A percentile compares a stretch with the other conserved stretches of the same genome.
Conservation (phyloP, 2,888 invertebrate species). For the Augiades crinisus region DNA sequence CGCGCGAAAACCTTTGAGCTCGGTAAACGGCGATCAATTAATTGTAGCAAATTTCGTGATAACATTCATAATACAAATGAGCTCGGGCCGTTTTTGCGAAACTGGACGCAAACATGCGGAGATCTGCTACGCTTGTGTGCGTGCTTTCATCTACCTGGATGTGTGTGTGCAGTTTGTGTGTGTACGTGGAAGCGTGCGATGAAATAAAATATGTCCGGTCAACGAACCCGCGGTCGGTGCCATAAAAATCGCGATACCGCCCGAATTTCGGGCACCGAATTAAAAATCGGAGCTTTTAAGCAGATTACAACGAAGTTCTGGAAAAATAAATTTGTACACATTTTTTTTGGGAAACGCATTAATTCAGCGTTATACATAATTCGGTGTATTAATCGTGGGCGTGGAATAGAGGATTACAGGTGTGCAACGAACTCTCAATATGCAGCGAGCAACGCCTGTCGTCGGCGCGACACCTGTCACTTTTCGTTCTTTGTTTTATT, state of each 20-base stretch:
- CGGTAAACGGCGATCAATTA: constrained; percentile 49
- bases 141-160: constrained; percentile 50
- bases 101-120: constrained; percentile 69
- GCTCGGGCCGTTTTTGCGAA: constrained; percentile 68
- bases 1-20: constrained; percentile 10
- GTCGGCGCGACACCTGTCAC: constrained; percentile 52
- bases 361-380: constrained; percentile 4
- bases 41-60: constrained; percentile 53
- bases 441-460: constrained; percentile 52
- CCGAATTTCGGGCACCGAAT: constrained; percentile 73
- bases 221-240: constrained; percentile 77
- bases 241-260: constrained; percentile 79
- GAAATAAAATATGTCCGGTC: constrained; percentile 82
- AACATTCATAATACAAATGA: constrained; percentile 63
- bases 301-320: constrained; percentile 18
- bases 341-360: background rate
- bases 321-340: background rate
- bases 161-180: constrained; percentile 68
- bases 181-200: constrained; percentile 80
- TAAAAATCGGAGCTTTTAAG: constrained; percentile 38
- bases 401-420: constrained; percentile 51
- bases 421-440: constrained; percentile 58
- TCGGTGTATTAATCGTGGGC: constrained; percentile 33
- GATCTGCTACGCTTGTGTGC: constrained; percentile 55
- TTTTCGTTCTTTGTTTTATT: constrained; percentile 40